Conservation (phyloP, 1,140 invertebrate genomes). For the Leucophenga varia region DNA sequence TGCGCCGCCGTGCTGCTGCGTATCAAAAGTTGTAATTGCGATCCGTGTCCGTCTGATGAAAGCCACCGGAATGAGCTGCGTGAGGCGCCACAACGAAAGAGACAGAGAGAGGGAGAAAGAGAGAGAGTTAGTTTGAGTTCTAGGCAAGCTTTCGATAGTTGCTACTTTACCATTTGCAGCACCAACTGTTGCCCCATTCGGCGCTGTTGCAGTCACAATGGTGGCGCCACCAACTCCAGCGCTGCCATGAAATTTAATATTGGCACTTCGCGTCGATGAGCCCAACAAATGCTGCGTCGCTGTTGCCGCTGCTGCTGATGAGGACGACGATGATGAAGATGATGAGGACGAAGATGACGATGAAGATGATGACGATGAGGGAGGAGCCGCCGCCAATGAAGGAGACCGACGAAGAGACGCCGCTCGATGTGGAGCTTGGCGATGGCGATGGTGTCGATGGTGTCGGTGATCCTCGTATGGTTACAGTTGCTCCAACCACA, state of each 20-base stretch:
- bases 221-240: slow-evolving; percentile 3
- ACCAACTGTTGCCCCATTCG: slow-evolving; percentile 19
- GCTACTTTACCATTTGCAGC: slow-evolving; percentile 36
- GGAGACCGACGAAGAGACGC: slow-evolving; percentile 46
- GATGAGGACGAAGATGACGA: no score
- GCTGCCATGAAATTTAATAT: slow-evolving; percentile 12
- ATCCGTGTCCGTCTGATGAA: slow-evolving; percentile 40
- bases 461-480: slow-evolving; percentile 47
- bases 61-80: no score
- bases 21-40: slow-evolving; percentile 40
- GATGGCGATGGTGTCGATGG: slow-evolving; percentile 46
- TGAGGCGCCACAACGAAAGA: background rate
- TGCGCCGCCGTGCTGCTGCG: slow-evolving; percentile 39
- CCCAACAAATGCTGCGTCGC: slow-evolving; percentile 24
- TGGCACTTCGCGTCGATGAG: slow-evolving; percentile 31
- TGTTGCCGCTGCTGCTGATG: no score
- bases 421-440: slow-evolving; percentile 46
- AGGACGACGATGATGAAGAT: no score
- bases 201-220: background rate
- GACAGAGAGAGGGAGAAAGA: background rate
- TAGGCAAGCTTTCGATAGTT: no score
- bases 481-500: no score
- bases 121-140: no score
- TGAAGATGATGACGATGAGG: slow-evolving; percentile 31
- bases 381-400: no score